Conservation (phyloP, 2,888 invertebrate genomes). For the Drosophila robusta region DNA sequence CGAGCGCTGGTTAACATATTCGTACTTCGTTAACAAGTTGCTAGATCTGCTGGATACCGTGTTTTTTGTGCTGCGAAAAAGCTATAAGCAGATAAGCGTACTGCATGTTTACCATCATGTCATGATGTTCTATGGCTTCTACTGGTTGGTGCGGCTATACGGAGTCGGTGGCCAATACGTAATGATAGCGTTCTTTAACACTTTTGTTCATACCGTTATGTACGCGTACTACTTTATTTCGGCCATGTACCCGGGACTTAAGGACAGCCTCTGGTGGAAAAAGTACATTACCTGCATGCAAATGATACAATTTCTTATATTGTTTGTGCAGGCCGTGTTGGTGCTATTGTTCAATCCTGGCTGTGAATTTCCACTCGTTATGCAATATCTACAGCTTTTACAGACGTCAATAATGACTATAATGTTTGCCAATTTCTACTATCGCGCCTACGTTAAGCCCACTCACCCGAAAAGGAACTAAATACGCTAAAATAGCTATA, state of each 20-base stretch:
- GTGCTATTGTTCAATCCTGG: constrained; percentile 84
- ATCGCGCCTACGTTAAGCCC: constrained; percentile 53
- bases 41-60: constrained; percentile 91
- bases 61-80: constrained; percentile 95
- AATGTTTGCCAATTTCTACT: constrained; percentile 87
- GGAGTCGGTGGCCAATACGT: constrained; percentile 86
- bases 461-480: constrained; percentile 12
- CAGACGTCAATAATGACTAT: constrained; percentile 86
- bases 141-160: constrained; percentile 91
- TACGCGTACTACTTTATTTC: constrained; percentile 86
- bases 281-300: constrained; percentile 86
- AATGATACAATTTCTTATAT: constrained; percentile 87
- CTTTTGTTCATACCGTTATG: constrained; percentile 86
- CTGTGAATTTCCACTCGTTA: constrained; percentile 86
- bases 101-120: constrained; percentile 95
- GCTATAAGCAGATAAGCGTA: constrained; percentile 93
- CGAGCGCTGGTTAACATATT: constrained; percentile 52
- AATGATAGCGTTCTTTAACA: constrained; percentile 85
- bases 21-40: constrained; percentile 86
- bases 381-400: constrained; percentile 86
- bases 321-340: constrained; percentile 87
- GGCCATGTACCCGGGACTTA: constrained; percentile 85
- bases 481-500: neutral
- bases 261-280: constrained; percentile 86
- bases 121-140: constrained; percentile 89